These are phyloP conservation scores for Phylloscopus collybita DNA, from an alignment of 2,797 vertebrate species.

Conservation along the genomic window DNA sequence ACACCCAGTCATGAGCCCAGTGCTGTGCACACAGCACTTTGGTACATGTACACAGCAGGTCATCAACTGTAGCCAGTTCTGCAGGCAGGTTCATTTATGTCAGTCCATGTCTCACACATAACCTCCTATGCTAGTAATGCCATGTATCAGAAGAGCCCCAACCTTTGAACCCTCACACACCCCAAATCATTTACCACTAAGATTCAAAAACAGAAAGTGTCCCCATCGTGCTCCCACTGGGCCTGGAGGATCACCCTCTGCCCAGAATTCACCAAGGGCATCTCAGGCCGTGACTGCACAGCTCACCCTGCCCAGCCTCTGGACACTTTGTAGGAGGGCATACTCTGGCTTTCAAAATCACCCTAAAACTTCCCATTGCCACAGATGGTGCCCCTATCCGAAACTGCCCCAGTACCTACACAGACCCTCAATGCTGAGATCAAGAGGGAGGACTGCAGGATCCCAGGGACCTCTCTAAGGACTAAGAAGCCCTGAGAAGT, in stretches of 20 bases:
- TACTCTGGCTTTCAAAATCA: background rate
- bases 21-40: rapidly evolving
- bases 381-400: background rate
- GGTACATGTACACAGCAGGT: background rate
- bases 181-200: background rate
- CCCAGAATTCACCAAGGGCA: background rate
- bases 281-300: background rate
- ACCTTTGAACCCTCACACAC: background rate
- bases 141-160: background rate
- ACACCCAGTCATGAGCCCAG: background rate
- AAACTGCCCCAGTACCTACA: background rate
- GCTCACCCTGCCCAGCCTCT: background rate
- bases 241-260: background rate
- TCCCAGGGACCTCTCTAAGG: background rate
- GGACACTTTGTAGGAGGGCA: background rate
- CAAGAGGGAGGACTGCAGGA: background rate
- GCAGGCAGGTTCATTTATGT: background rate
- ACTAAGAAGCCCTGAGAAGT: background rate
- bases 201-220: background rate
- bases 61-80: background rate
- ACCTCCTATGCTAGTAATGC: background rate
- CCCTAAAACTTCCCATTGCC: background rate
- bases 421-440: background rate
- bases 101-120: background rate
- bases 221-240: rapidly evolving